Conservation (phyloP, 1,140 invertebrate species). For the Aphidius gifuensis region DNA sequence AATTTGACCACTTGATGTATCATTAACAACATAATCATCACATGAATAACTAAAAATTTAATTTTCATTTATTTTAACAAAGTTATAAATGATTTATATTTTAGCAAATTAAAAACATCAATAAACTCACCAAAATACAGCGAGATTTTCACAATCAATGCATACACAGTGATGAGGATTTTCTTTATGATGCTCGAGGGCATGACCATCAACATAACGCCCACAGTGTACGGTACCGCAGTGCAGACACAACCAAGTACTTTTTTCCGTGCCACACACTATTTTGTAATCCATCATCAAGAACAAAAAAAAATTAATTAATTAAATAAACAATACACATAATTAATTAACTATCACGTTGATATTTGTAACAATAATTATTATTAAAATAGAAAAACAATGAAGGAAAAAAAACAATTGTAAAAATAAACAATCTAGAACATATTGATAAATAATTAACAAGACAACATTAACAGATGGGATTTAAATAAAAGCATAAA, state of each 20-base stretch:
- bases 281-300: slow-evolving; percentile 7
- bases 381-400: background rate
- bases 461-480: no score
- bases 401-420: slow-evolving; percentile 14
- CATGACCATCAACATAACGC: slow-evolving; percentile 75
- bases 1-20: slow-evolving; percentile 62
- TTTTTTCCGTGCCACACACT: slow-evolving; percentile 69
- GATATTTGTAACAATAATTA: no score
- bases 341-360: background rate
- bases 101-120: background rate
- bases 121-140: slow-evolving; percentile 68
- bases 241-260: slow-evolving; percentile 74
- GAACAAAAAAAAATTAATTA: background rate
- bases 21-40: slow-evolving; percentile 79
- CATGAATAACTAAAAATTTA: slow-evolving; percentile 65
- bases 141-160: slow-evolving; percentile 72
- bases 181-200: slow-evolving; percentile 68
- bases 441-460: background rate
- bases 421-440: background rate
- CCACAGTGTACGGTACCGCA: slow-evolving; percentile 75
- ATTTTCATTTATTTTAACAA: background rate
- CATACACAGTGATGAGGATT: slow-evolving; percentile 66
- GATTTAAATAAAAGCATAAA: no score
- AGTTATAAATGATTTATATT: background rate
- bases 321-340: slow-evolving; percentile 14